These are phyloP conservation scores for Sturnus vulgaris DNA, from an alignment of 2,113 vertebrate species.

Conservation along the genomic window DNA sequence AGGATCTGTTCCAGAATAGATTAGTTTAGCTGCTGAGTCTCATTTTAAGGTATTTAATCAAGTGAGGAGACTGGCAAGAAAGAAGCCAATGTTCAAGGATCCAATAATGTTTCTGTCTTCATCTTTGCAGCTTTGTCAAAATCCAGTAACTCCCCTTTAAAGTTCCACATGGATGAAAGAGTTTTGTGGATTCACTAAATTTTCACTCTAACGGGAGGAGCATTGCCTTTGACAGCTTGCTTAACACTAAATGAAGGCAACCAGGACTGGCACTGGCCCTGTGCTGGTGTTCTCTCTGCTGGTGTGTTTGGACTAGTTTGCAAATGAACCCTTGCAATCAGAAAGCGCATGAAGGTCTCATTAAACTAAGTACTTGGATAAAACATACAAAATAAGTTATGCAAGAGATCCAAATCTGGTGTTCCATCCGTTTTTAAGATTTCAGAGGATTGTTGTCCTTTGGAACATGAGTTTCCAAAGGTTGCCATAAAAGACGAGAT, in stretches of 20 bases:
- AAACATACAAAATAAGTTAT: not conserved
- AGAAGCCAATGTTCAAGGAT: not conserved
- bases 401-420: not conserved
- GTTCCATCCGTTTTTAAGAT: not conserved
- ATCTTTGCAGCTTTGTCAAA: not conserved
- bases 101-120: not conserved
- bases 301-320: not conserved
- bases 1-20: not conserved
- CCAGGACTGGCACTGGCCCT: not conserved
- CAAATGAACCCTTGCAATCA: not conserved
- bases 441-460: not conserved
- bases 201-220: not conserved
- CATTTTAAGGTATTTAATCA: not conserved
- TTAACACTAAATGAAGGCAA: not conserved
- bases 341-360: not conserved
- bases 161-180: not conserved
- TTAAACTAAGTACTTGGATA: not conserved
- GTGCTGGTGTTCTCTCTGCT: not conserved
- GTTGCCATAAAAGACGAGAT: not conserved
- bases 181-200: not conserved
- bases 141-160: not conserved
- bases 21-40: not conserved
- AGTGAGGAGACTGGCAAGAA: not conserved
- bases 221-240: not conserved
- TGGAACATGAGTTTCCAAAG: not conserved